Percentiles rank a stretch among this genome's conserved stretches.
phyloP scores from a whole-genome alignment of 2,888 invertebrate species.

The Cerastis leucographa region DNA sequence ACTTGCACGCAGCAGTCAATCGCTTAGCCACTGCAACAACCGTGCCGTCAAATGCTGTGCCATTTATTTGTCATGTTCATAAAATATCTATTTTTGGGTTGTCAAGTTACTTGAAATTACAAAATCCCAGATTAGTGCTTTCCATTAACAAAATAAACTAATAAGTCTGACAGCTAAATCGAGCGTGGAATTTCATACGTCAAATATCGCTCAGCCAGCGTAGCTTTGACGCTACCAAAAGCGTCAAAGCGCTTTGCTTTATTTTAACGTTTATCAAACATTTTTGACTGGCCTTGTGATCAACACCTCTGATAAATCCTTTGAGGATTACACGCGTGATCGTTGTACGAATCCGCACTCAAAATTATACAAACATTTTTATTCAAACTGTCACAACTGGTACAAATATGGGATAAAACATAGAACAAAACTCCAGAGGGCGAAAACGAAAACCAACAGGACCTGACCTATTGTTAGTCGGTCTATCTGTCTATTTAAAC shows the following conservation, averaged over 20 bases:
- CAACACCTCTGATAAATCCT: conserved; percentile 24
- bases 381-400: not conserved
- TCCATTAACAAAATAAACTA: not conserved
- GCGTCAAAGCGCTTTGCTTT: conserved; percentile 15
- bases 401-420: not conserved
- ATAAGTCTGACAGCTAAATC: not conserved
- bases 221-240: too few species aligned
- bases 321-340: conserved; percentile 28
- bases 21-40: too few species aligned
- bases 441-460: not conserved
- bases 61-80: not conserved
- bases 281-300: conserved; percentile 3
- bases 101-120: not conserved
- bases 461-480: not conserved
- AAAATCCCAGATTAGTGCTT: not conserved
- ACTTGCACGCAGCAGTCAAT: too few species aligned
- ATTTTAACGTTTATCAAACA: not conserved
- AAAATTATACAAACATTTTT: not conserved
- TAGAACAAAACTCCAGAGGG: not conserved
- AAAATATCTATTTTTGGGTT: not conserved
- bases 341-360: not conserved
- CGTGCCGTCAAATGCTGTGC: too few species aligned
- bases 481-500: not conserved
- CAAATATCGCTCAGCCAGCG: conserved; percentile 5
- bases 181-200: not conserved